Percentiles rank a stretch among this genome's conserved stretches.
These are phyloP conservation scores for Syngnathus floridae DNA, from an alignment of 2,113 vertebrate species.

Conservation along the genomic window DNA sequence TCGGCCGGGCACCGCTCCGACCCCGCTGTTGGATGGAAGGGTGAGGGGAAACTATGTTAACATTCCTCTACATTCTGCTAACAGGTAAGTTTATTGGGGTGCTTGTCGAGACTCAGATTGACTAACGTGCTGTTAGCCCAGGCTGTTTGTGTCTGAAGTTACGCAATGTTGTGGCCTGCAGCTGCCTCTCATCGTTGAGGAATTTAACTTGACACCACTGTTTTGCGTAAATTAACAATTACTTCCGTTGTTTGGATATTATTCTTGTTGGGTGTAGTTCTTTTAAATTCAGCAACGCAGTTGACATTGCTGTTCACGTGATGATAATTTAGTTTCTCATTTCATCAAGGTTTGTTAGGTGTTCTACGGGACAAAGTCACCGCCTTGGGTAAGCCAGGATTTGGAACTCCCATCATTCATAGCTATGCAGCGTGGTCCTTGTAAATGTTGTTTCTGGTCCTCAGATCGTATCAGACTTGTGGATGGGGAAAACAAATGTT, in stretches of 20 bases:
- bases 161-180: background rate
- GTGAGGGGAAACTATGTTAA: constrained; percentile 53
- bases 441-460: constrained; percentile 15
- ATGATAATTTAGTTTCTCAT: constrained; percentile 3
- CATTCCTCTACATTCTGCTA: constrained; percentile 50
- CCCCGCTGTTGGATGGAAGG: constrained; percentile 44
- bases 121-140: background rate
- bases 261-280: background rate
- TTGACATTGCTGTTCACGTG: background rate
- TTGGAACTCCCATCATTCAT: background rate
- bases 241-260: background rate
- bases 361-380: constrained; percentile 46
- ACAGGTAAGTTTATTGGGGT: constrained; percentile 43
- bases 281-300: background rate
- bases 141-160: constrained; percentile 8
- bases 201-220: background rate
- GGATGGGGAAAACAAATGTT: constrained; percentile 58
- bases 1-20: constrained; percentile 4
- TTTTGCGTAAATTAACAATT: background rate
- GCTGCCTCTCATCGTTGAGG: background rate
- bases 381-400: constrained; percentile 53
- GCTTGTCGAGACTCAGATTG: background rate
- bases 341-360: constrained; percentile 44
- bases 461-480: constrained; percentile 59
- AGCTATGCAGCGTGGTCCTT: background rate